Evolutionary conservation across 2,888 invertebrate species (phyloP), one percentile per base, ranked within the genome.

Genomic region (Leptinotarsa tumamoca): DNA sequence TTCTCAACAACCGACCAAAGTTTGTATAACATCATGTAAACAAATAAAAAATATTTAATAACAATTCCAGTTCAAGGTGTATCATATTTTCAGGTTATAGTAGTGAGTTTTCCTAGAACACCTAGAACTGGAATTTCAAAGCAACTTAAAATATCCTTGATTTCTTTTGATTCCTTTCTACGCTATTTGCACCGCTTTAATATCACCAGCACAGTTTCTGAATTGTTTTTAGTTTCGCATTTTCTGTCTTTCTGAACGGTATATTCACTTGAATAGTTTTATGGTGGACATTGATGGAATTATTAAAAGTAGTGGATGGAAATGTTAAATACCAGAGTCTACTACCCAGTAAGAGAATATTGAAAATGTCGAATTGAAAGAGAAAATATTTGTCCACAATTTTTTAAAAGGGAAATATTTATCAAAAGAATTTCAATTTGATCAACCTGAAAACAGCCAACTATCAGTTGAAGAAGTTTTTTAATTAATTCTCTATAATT

Each of bases 1-100:
- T 10, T 67, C 71, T 66, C 21, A 33, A 66, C 21, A 54, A 56
- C 80, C 79, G 83, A 84, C 85, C 83, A 85, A 82, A 78, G 79
- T 82, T 68, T 77, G 73, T 81, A 84, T 82, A 82, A 83, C 83
- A 76, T 67, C 75, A 52, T 67, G 71, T 74, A 73, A 71, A 75
- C 73, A 63, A 76, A 74, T 75, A 72, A 74, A 21, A 67, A 73
- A 43, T 70, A 14, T 17, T 43, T n/a, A 63, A 21, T 10, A 21
- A n/a, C 18, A 70, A 43, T 76, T 74, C 33, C 74, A 66, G 71
- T 68, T 71, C 73, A 72, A 73, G 73, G 58, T 75, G 70, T 79
- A 77, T 72, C 68, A 73, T 77, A 77, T 75, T 77, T 77, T 73
- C 68, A 74, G 23, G 67, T 56, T 68, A 21, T 50, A 75, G 61